Evolutionary conservation across 2,888 invertebrate species (phyloP).

Genomic region (Phalangium opilio): DNA sequence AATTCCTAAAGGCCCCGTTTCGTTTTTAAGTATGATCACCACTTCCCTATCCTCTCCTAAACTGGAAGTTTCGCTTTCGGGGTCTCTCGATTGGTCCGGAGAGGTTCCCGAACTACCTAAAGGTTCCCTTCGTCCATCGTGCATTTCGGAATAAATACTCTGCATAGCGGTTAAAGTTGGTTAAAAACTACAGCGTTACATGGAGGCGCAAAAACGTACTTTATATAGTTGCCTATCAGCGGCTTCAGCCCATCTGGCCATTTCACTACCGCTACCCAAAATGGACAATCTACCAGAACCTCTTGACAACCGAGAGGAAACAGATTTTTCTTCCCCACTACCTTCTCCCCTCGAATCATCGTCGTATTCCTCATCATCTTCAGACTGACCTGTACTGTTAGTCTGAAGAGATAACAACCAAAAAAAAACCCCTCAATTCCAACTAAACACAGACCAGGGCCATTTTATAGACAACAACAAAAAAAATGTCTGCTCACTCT

Average conservation of each 20-base stretch:
- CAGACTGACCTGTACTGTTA: constrained; percentile 10
- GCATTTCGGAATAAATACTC: neutral
- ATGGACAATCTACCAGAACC: constrained; percentile 61
- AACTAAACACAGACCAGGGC: too few relatives aligned
- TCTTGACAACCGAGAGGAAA: constrained; percentile 31
- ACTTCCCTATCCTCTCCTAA: constrained; percentile 15
- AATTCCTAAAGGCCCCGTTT: constrained; percentile 61
- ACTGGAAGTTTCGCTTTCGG: constrained; percentile 14
- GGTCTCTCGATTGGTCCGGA: constrained; percentile 6
- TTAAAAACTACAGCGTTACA: neutral
- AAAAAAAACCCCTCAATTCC: neutral
- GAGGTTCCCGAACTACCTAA: constrained; percentile 9
- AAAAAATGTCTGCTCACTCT: constrained; percentile 14
- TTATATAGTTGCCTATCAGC: constrained; percentile 41
- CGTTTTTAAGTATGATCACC: constrained; percentile 32
- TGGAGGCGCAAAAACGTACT: constrained; percentile 4
- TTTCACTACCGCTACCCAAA: constrained; percentile 52
- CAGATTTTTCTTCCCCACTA: constrained; percentile 8
- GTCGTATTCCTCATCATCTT: constrained; percentile 7
- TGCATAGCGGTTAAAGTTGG: neutral
- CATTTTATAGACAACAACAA: constrained; percentile 12
- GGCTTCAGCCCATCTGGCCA: constrained; percentile 58
- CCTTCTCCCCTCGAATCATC: constrained; percentile 7
- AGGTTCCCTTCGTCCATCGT: constrained; percentile 19
- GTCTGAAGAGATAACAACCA: constrained; percentile 5